A percentile compares a stretch with the other conserved stretches of the same genome.
phyloP scores from a whole-genome alignment of 2,797 vertebrate genomes.

The Sebastes paucispinis region DNA sequence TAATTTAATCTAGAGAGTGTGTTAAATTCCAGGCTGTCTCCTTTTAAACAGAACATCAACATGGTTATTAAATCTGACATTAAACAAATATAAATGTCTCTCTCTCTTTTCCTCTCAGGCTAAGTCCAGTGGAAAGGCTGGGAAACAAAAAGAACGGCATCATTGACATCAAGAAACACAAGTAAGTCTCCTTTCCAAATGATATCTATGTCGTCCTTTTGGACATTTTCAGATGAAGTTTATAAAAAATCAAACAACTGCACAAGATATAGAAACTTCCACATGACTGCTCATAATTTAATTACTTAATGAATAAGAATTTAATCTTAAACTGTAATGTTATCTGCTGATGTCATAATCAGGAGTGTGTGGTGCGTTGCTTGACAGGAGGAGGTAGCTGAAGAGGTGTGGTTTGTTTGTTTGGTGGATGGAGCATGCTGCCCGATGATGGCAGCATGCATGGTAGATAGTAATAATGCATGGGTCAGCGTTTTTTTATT shows the following conservation, averaged over 20 bases:
- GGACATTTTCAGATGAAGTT: not conserved
- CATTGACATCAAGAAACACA: conserved; percentile 85
- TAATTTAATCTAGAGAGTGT: too few relatives aligned
- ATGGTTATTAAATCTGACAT: not conserved
- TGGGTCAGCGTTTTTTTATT: too few relatives aligned
- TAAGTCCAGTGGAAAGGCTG: conserved; percentile 83
- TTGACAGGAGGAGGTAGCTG: not conserved
- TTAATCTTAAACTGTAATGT: not conserved
- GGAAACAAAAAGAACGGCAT: conserved; percentile 87
- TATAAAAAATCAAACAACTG: not conserved
- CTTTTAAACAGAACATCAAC: too few relatives aligned
- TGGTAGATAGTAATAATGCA: too few relatives aligned
- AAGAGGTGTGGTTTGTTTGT: not conserved
- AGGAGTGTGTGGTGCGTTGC: not conserved
- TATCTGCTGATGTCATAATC: not conserved
- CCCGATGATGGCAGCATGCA: too few relatives aligned
- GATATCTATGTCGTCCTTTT: not conserved
- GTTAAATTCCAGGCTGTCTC: too few relatives aligned
- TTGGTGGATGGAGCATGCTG: not conserved
- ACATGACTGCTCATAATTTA: not conserved
- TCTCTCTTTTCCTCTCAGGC: conserved; percentile 52
- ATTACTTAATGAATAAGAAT: not conserved
- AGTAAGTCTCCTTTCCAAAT: conserved; percentile 64
- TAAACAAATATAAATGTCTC: not conserved
- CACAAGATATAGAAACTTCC: not conserved